Evolutionary conservation across 2,888 invertebrate genomes (phyloP).

Genomic region (Drosophila villosipedis): DNA sequence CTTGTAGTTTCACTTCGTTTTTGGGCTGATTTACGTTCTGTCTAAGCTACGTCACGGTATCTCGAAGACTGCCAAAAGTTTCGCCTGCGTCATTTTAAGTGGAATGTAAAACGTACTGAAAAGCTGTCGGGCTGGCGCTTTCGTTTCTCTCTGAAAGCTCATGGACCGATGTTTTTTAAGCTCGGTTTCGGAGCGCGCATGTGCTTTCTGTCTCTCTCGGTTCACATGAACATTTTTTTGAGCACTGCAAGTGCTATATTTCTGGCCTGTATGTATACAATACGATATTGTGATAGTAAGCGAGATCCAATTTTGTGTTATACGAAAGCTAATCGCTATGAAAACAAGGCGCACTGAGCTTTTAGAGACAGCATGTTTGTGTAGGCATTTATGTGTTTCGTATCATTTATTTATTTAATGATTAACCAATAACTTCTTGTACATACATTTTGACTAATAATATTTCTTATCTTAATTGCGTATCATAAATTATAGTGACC

Average conservation of each 20-base stretch:
- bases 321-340: slow-evolving; percentile 26
- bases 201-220: slow-evolving; percentile 9
- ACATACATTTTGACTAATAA: slow-evolving; percentile 19
- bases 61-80: slow-evolving; percentile 63
- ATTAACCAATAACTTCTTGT: slow-evolving; percentile 9
- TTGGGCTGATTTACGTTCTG: slow-evolving; percentile 42
- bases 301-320: slow-evolving; percentile 33
- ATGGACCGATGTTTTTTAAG: slow-evolving; percentile 37
- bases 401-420: slow-evolving; percentile 7
- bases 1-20: slow-evolving; percentile 11
- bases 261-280: slow-evolving; percentile 37
- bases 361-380: slow-evolving; percentile 13
- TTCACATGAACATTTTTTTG: slow-evolving; percentile 13
- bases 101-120: slow-evolving; percentile 48
- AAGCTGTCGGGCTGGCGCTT: slow-evolving; percentile 49
- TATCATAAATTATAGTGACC: slow-evolving; percentile 43
- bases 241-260: slow-evolving; percentile 7
- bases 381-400: neutral
- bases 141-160: slow-evolving; percentile 53
- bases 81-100: slow-evolving; percentile 56
- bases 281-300: slow-evolving; percentile 4
- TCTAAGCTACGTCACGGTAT: slow-evolving; percentile 64
- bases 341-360: slow-evolving; percentile 35
- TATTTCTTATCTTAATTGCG: slow-evolving; percentile 52
- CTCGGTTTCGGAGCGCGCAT: slow-evolving; percentile 47